Base-by-base conservation (phyloP, 2,888 invertebrate genomes). In the Hipparchia semele region DNA sequence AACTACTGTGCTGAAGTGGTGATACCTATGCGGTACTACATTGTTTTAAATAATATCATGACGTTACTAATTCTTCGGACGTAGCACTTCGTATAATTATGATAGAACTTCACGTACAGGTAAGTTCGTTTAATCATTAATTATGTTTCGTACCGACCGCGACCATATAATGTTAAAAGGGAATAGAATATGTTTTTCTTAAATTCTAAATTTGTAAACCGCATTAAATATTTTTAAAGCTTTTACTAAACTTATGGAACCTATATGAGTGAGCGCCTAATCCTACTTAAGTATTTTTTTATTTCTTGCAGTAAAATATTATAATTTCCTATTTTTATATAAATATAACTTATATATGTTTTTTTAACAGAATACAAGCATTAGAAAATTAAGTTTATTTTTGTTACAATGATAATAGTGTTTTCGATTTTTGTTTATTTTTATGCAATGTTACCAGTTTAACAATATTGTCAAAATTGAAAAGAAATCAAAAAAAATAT, bases 321-420 rank as follows among this genome's bases (percentile, higher is more conserved):
- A 59, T 6, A 59, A 59, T 33, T 9, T 59, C 59, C 59, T 39
- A 2, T 59, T 23, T 59, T 4, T 64, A 23, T 56, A 56, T 67
- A 59, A 75, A 76, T 75, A 77, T 78, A 78, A 82, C 78, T 79
- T 13, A 78, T 81, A 79, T 83, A 80, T 79, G 78, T 79, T 79
- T 80, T 79, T 81, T 78, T 78, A 68, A 72, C 72, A 79, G 76
- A 80, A 80, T 80, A 78, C 75, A 75, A 80, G 78, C 77, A 75
- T 74, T 84, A 84, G 81, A 76, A 70, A 46, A 58, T 46, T 86
- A 84, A 83, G 81, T 83, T 83, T 83, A 83, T 81, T 83, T 54
- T 80, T 82, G 80, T 81, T 81, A 80, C 78, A 66, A 75, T 49
- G 6, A 6, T 49, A 49, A 49, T 49, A 49, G 5, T 49, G 54